Evolutionary conservation across 2,888 invertebrate species (phyloP).

Genomic region (Argyra leucocephala): DNA sequence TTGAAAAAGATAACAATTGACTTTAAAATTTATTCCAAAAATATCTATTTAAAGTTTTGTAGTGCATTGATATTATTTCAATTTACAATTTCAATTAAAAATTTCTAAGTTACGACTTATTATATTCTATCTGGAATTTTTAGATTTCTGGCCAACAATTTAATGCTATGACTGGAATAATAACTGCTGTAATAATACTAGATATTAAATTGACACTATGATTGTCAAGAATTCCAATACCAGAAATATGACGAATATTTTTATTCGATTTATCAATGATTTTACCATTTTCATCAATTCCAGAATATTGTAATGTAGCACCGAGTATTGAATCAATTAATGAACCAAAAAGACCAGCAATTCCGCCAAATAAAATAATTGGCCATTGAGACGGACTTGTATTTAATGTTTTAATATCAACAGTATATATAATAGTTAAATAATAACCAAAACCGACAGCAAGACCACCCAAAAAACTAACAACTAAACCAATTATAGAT

Average conservation of each 20-base stretch:
- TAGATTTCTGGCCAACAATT: conserved; percentile 47
- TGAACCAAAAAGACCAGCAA: conserved; percentile 72
- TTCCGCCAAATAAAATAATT: conserved; percentile 58
- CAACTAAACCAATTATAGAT: conserved; percentile 53
- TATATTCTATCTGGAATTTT: background rate
- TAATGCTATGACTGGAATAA: conserved; percentile 57
- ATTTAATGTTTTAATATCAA: conserved; percentile 49
- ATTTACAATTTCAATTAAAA: no score
- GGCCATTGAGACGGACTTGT: conserved; percentile 70
- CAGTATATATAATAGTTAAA: conserved; percentile 53
- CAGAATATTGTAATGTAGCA: conserved; percentile 78
- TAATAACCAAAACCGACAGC: conserved; percentile 68
- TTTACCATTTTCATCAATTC: conserved; percentile 58
- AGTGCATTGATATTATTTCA: no score
- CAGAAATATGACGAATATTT: conserved; percentile 65
- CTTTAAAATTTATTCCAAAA: background rate
- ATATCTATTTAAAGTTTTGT: background rate
- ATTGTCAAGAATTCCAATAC: conserved; percentile 68
- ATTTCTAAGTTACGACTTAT: background rate
- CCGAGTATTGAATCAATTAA: conserved; percentile 74
- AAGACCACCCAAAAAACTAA: conserved; percentile 44
- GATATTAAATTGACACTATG: conserved; percentile 81
- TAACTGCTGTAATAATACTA: conserved; percentile 61
- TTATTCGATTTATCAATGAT: conserved; percentile 63
- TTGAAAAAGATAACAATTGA: conserved; percentile 1